Evolutionary conservation across 2,797 vertebrate species (phyloP).

Genomic region (Toxotes lorentzi): DNA sequence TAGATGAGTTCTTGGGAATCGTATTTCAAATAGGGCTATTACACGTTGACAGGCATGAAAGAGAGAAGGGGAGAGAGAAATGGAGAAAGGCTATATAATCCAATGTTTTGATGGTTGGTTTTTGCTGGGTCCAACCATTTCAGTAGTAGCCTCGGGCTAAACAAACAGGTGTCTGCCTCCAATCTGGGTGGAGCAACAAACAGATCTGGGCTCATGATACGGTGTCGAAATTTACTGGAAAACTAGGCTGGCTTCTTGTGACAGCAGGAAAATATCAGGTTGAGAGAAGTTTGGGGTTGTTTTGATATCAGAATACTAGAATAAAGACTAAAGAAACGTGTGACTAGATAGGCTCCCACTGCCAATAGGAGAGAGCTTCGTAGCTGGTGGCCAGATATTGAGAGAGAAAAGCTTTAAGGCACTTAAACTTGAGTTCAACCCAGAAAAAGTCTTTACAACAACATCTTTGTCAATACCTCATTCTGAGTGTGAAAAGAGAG

Average conservation of each 20-base stretch:
- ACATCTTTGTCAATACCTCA: constrained; percentile 73
- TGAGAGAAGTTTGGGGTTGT: background rate
- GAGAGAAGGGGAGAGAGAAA: constrained; percentile 34
- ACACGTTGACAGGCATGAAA: constrained; percentile 47
- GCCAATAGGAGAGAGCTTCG: constrained; percentile 12
- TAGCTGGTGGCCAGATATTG: constrained; percentile 20
- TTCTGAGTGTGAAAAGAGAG: constrained; percentile 75
- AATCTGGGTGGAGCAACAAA: constrained; percentile 59
- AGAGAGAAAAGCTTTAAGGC: constrained; percentile 51
- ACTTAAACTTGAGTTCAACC: constrained; percentile 62
- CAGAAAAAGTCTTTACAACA: constrained; percentile 59
- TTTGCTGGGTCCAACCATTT: constrained; percentile 36
- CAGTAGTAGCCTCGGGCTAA: constrained; percentile 49
- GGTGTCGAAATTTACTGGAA: constrained; percentile 40
- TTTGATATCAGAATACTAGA: constrained; percentile 6
- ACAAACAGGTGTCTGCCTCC: constrained; percentile 72
- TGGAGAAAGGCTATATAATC: constrained; percentile 34
- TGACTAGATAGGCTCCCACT: background rate
- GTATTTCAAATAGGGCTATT: constrained; percentile 66
- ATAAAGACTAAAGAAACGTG: constrained; percentile 4
- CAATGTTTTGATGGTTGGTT: constrained; percentile 49
- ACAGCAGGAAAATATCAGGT: constrained; percentile 24
- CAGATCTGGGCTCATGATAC: constrained; percentile 48
- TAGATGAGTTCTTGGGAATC: constrained; percentile 56
- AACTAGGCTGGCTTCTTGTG: constrained; percentile 28